These are phyloP conservation scores for Lycaon pictus DNA, from an alignment of 2,113 vertebrate species.

Conservation along the genomic window DNA sequence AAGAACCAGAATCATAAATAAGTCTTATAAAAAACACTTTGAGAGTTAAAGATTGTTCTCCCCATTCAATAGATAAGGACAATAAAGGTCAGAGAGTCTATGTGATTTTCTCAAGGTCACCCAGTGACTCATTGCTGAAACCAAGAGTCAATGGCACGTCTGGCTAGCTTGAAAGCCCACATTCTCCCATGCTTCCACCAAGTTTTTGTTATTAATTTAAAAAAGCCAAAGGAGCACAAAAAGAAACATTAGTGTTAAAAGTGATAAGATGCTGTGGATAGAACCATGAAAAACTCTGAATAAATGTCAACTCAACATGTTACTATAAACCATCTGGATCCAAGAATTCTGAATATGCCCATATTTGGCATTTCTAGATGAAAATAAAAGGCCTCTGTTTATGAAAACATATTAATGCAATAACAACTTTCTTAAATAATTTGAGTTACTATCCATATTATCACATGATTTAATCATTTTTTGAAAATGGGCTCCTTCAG, in stretches of 20 bases:
- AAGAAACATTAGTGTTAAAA: not conserved
- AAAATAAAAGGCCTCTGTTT: not conserved
- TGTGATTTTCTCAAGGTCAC: not conserved
- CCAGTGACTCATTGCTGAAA: not conserved
- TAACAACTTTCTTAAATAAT: not conserved
- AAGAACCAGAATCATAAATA: not conserved
- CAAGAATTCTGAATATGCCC: not conserved
- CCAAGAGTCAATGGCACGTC: not conserved
- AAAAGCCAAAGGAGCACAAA: not conserved
- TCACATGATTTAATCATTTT: conserved; percentile 21
- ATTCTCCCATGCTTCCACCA: not conserved
- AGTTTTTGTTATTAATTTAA: not conserved
- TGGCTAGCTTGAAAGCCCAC: not conserved
- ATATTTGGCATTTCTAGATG: not conserved
- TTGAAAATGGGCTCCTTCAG: not conserved
- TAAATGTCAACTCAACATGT: not conserved
- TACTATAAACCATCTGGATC: not conserved
- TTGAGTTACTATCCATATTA: not conserved
- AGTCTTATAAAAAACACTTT: not conserved
- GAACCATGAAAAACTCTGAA: conserved; percentile 35
- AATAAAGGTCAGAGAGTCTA: not conserved
- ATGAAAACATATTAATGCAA: not conserved
- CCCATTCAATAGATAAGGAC: not conserved
- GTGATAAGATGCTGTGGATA: not conserved
- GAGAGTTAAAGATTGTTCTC: not conserved